Evolutionary conservation across 2,113 vertebrate species (phyloP).

Genomic region (Puntigrus tetrazona): DNA sequence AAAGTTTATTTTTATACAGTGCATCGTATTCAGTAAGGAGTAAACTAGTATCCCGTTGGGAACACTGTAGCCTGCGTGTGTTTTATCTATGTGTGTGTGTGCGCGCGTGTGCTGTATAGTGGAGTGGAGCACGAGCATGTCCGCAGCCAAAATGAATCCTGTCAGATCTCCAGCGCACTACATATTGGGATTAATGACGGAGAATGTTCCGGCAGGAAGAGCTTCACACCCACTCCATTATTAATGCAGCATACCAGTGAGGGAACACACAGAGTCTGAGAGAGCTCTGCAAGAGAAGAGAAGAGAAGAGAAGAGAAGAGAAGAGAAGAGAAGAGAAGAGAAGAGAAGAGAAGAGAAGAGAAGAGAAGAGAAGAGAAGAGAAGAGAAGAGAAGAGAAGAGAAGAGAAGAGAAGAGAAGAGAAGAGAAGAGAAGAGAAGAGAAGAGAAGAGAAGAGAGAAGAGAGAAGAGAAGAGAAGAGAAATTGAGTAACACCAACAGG

Average conservation of each 20-base stretch:
- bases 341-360: too few species aligned
- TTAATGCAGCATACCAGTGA: slow-evolving; percentile 55
- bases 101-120: neutral
- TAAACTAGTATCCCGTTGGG: neutral
- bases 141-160: slow-evolving; percentile 50
- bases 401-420: too few species aligned
- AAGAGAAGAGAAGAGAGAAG: too few species aligned
- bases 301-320: neutral
- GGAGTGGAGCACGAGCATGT: slow-evolving; percentile 19
- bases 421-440: too few species aligned
- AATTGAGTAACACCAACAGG: too few species aligned
- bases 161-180: slow-evolving; percentile 53
- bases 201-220: slow-evolving; percentile 53
- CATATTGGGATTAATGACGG: slow-evolving; percentile 64
- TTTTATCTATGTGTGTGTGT: slow-evolving; percentile 9
- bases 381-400: neutral
- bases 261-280: slow-evolving; percentile 15
- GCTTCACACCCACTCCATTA: slow-evolving; percentile 62
- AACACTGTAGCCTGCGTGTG: neutral
- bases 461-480: too few species aligned
- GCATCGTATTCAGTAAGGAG: neutral
- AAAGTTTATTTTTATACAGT: neutral
- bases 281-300: neutral
- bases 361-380: too few species aligned
- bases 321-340: neutral